These are phyloP conservation scores for Orchesella cincta DNA, from an alignment of 1,140 invertebrate genomes.

Conservation along the genomic window DNA sequence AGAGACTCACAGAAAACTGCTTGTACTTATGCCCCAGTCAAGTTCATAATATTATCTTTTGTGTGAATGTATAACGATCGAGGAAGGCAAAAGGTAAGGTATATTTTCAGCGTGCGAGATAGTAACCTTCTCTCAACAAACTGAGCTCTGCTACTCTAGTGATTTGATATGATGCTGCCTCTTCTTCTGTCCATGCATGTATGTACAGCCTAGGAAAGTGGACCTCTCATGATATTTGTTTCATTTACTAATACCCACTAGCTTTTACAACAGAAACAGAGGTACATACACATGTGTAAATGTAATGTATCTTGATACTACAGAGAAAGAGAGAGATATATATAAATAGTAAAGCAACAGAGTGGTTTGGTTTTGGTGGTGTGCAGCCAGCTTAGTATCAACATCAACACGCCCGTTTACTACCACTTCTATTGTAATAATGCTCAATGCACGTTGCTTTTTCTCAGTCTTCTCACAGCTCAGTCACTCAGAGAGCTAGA, in stretches of 20 bases:
- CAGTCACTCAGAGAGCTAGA: neutral
- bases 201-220: neutral
- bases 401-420: conserved; percentile 15
- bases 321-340: neutral
- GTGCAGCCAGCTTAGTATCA: conserved; percentile 10
- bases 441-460: neutral
- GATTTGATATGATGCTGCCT: conserved; percentile 5
- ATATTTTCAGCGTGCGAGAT: too few species aligned
- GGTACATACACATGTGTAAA: too few species aligned
- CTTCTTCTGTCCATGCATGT: conserved; percentile 17
- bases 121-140: too few species aligned
- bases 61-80: too few species aligned
- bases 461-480: neutral
- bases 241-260: neutral
- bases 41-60: too few species aligned
- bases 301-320: conserved; percentile 1
- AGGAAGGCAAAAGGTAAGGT: too few species aligned
- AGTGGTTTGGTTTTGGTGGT: too few species aligned
- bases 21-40: too few species aligned
- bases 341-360: neutral
- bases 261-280: neutral
- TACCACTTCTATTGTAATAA: neutral
- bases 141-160: too few species aligned
- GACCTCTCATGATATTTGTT: conserved; percentile 12
- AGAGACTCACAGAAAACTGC: conserved; percentile 10